Conservation (phyloP, 2,113 vertebrate species). For the Petromus typicus region DNA sequence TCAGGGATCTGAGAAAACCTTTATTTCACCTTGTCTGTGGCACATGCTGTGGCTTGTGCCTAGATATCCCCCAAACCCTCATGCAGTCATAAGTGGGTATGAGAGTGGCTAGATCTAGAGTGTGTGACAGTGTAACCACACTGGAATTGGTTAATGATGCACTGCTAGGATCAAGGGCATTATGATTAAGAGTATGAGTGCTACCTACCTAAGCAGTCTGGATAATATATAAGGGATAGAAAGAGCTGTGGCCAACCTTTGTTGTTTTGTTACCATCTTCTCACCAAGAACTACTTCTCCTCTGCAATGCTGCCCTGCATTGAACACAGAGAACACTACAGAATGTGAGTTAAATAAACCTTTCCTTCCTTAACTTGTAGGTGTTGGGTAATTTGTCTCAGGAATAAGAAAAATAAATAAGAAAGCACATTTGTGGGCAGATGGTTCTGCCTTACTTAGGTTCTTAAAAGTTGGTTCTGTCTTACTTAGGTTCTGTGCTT, state of each 20-base stretch:
- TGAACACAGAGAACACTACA: background rate
- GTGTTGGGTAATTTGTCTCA: background rate
- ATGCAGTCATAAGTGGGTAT: background rate
- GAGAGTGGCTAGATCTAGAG: background rate
- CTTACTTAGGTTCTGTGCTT: background rate
- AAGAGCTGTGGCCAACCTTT: background rate
- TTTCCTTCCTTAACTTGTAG: background rate
- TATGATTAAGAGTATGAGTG: background rate
- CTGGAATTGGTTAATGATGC: background rate
- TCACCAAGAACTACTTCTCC: background rate
- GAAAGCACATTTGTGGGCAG: background rate
- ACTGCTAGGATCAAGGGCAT: background rate
- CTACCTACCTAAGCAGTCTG: background rate
- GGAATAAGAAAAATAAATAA: background rate
- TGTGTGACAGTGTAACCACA: background rate
- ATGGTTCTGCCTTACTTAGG: background rate
- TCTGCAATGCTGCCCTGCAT: background rate
- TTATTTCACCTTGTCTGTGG: background rate
- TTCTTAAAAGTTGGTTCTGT: background rate
- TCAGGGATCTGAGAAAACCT: background rate
- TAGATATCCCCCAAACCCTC: background rate
- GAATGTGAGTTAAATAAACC: background rate
- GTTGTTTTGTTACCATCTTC: background rate
- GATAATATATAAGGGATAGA: background rate
- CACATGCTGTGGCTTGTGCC: background rate